Evolutionary conservation across 2,888 invertebrate genomes (phyloP).

Genomic region (Oligia fasciuncula): DNA sequence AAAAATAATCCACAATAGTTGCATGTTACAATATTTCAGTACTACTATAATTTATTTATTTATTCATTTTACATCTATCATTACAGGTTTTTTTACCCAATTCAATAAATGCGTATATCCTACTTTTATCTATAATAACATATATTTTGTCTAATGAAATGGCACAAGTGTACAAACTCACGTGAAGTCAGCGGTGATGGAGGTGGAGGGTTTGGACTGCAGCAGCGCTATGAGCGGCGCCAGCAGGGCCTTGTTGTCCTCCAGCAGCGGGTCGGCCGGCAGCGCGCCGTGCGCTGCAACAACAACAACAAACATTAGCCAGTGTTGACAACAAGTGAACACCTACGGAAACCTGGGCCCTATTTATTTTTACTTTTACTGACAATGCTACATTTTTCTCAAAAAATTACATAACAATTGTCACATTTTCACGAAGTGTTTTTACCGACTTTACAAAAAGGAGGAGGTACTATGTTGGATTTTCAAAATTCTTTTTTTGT

Average conservation of each 20-base stretch:
- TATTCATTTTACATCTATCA: neutral
- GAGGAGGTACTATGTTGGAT: no score
- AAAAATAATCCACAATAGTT: neutral
- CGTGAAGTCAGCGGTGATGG: slow-evolving; percentile 72
- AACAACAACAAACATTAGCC: slow-evolving; percentile 47
- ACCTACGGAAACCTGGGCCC: neutral
- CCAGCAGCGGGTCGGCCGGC: slow-evolving; percentile 91
- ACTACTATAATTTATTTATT: neutral
- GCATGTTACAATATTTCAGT: neutral
- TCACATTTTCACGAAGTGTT: no score
- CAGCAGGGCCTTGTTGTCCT: slow-evolving; percentile 90
- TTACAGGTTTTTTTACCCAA: neutral
- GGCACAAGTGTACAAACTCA: slow-evolving; percentile 46
- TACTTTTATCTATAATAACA: neutral
- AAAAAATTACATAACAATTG: neutral
- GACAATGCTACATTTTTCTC: neutral
- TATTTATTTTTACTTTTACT: neutral
- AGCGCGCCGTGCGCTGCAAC: slow-evolving; percentile 66
- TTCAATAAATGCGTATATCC: neutral
- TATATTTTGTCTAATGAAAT: neutral
- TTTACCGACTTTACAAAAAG: no score
- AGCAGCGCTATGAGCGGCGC: slow-evolving; percentile 89
- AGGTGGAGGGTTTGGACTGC: slow-evolving; percentile 85
- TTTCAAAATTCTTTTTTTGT: no score
- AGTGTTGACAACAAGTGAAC: neutral